Percentiles rank a stretch among this genome's conserved stretches.
Evolutionary conservation across 2,113 vertebrate species (phyloP).

Genomic region (Pelecanus crispus): DNA sequence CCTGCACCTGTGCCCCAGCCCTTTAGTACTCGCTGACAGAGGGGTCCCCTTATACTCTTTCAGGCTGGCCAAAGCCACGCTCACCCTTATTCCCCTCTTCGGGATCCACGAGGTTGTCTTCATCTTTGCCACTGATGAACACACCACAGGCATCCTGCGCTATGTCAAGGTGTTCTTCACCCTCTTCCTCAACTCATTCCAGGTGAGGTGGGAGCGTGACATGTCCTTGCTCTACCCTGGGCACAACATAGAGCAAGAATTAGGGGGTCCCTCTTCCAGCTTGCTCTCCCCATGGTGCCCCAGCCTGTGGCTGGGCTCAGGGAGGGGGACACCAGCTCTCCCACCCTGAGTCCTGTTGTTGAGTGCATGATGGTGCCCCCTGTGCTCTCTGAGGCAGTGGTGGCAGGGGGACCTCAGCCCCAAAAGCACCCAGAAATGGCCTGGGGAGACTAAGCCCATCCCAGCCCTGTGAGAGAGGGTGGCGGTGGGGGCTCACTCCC

Average conservation of each 20-base stretch:
- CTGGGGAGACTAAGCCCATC: background rate
- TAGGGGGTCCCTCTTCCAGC: background rate
- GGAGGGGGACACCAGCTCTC: accelerated
- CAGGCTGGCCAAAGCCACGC: conserved; percentile 82
- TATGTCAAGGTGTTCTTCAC: conserved; percentile 81
- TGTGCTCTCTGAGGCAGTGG: accelerated
- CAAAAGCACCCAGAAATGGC: background rate
- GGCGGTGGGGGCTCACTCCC: background rate
- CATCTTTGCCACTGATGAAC: conserved; percentile 80
- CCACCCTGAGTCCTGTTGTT: background rate
- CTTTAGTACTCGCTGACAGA: accelerated
- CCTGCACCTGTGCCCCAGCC: too few relatives aligned
- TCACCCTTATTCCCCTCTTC: conserved; percentile 83
- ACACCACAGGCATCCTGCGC: conserved; percentile 77
- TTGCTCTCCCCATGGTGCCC: accelerated
- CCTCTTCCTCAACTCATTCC: conserved; percentile 83
- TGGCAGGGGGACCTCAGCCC: background rate
- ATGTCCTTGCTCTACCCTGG: background rate
- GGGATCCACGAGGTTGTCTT: conserved; percentile 83
- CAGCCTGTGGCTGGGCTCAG: background rate
- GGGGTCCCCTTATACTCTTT: background rate
- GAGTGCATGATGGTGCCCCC: accelerated
- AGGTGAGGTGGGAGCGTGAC: conserved; percentile 51
- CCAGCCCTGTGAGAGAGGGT: background rate
- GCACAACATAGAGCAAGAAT: background rate